Conservation (phyloP, 2,888 invertebrate genomes). For the Athalia rosae region DNA sequence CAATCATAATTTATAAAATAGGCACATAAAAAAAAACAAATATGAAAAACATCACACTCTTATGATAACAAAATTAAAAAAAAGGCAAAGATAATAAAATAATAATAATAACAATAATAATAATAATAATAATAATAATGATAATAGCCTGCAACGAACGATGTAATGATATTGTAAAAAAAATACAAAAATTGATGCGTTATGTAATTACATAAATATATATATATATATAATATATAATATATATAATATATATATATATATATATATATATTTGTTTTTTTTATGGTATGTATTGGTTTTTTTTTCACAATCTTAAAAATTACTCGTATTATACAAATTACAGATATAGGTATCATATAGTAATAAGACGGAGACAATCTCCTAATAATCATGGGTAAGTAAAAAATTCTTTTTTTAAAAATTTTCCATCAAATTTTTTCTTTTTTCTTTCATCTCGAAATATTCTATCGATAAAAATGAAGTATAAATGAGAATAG, state of each 20-base stretch:
- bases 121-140: no score
- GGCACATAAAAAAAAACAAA: no score
- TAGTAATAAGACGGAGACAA: neutral
- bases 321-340: neutral
- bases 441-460: no score
- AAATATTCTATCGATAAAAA: neutral
- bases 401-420: neutral
- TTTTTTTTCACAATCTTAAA: neutral
- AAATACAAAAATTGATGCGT: no score
- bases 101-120: no score
- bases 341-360: neutral
- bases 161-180: no score
- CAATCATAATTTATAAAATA: no score
- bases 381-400: neutral
- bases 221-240: neutral
- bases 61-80: no score
- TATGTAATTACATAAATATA: neutral
- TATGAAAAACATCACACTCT: no score
- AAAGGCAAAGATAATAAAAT: no score
- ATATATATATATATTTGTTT: neutral
- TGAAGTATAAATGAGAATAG: no score
- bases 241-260: constrained; percentile 4
- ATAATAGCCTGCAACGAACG: no score
- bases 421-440: constrained; percentile 15
- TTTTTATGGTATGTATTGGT: neutral